These are phyloP conservation scores for Semaprochilodus insignis DNA, from an alignment of 2,797 vertebrate species.

Conservation along the genomic window DNA sequence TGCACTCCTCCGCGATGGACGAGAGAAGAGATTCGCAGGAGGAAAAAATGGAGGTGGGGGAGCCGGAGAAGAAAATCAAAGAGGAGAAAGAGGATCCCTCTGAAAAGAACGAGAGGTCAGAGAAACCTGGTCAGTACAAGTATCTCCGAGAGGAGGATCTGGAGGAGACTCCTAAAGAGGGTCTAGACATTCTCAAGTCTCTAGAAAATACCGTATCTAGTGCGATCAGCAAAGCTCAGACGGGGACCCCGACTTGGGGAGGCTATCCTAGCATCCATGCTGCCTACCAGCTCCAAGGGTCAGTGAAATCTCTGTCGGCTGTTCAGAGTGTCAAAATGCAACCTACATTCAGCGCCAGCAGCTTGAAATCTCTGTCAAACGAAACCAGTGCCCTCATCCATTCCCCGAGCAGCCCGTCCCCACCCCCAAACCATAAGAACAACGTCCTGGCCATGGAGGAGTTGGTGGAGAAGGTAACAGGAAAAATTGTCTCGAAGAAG, in stretches of 20 bases:
- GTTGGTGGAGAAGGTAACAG: slow-evolving; percentile 95
- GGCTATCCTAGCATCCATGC: slow-evolving; percentile 98
- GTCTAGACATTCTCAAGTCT: slow-evolving; percentile 95
- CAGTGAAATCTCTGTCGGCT: slow-evolving; percentile 81
- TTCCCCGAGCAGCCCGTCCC: slow-evolving; percentile 88
- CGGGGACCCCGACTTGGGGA: slow-evolving; percentile 96
- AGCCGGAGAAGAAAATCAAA: slow-evolving; percentile 89
- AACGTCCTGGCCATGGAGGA: slow-evolving; percentile 98
- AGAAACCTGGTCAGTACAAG: slow-evolving; percentile 82
- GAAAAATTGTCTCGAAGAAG: slow-evolving; percentile 86
- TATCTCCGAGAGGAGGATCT: slow-evolving; percentile 97
- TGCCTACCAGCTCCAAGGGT: slow-evolving; percentile 94
- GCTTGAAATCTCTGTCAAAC: slow-evolving; percentile 79
- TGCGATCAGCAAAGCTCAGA: slow-evolving; percentile 98
- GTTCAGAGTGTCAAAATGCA: slow-evolving; percentile 91
- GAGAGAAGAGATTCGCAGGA: slow-evolving; percentile 80
- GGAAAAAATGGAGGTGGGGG: slow-evolving; percentile 72
- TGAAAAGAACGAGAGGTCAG: slow-evolving; percentile 71
- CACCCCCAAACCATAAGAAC: slow-evolving; percentile 90
- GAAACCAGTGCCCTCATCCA: slow-evolving; percentile 82
- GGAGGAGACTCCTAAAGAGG: slow-evolving; percentile 92
- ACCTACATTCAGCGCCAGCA: slow-evolving; percentile 85
- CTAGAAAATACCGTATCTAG: slow-evolving; percentile 96
- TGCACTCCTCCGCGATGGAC: slow-evolving; percentile 75
- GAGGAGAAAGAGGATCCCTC: slow-evolving; percentile 88